Conservation (phyloP, 2,888 invertebrate genomes). For the Sphaeridia pumilis region DNA sequence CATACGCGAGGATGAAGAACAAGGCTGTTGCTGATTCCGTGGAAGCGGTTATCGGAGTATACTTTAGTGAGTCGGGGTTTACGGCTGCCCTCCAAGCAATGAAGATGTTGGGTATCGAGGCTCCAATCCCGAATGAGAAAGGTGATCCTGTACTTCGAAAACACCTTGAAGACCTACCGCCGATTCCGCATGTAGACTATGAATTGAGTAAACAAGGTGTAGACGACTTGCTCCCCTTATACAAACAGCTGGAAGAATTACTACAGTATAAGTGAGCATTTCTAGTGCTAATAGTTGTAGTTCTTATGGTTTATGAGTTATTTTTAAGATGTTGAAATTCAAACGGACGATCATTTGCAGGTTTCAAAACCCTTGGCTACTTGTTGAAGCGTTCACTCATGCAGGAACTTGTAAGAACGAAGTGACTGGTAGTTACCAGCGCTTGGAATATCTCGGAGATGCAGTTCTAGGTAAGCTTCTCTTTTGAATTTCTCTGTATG, state of each 20-base stretch:
- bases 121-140: slow-evolving; percentile 11
- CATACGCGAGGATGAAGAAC: slow-evolving; percentile 36
- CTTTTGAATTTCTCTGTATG: background rate
- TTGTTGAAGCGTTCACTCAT: slow-evolving; percentile 71
- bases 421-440: slow-evolving; percentile 75
- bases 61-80: slow-evolving; percentile 51
- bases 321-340: background rate
- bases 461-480: slow-evolving; percentile 55
- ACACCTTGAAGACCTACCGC: slow-evolving; percentile 2
- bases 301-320: background rate
- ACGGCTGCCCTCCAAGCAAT: slow-evolving; percentile 48
- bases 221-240: slow-evolving; percentile 12
- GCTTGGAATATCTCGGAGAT: slow-evolving; percentile 85
- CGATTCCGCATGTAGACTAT: background rate
- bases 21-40: slow-evolving; percentile 67
- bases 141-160: background rate
- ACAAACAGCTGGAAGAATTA: slow-evolving; percentile 47
- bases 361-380: slow-evolving; percentile 28
- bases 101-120: slow-evolving; percentile 51
- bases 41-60: slow-evolving; percentile 72
- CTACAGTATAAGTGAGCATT: slow-evolving; percentile 57
- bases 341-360: slow-evolving; percentile 8
- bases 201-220: background rate
- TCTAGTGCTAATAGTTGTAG: background rate
- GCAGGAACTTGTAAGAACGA: slow-evolving; percentile 71